phyloP scores from a whole-genome alignment of 1,140 invertebrate species.

The Heliothis virescens region DNA sequence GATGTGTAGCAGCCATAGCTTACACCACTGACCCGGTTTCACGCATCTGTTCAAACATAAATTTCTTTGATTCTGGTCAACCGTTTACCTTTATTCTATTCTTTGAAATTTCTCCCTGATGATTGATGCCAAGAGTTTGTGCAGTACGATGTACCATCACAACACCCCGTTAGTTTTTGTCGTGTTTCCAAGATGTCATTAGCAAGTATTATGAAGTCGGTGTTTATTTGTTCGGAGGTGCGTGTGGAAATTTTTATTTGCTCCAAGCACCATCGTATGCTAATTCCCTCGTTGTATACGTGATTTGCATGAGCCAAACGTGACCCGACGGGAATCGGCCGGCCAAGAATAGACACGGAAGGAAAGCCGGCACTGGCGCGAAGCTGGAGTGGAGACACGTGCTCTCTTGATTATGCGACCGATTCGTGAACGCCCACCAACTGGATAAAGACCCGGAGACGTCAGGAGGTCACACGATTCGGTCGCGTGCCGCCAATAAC shows the following conservation, averaged over 20 bases:
- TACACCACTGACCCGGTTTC: conserved; percentile 80
- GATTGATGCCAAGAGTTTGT: conserved; percentile 45
- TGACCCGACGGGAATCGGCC: conserved; percentile 70
- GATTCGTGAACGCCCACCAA: conserved; percentile 52
- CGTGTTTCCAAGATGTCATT: conserved; percentile 53
- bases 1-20: conserved; percentile 70
- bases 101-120: conserved; percentile 38
- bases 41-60: conserved; percentile 69
- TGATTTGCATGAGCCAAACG: conserved; percentile 80
- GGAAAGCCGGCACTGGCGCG: conserved; percentile 77
- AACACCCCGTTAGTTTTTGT: conserved; percentile 43
- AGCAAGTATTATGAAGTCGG: conserved; percentile 51
- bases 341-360: conserved; percentile 84
- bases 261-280: conserved; percentile 41
- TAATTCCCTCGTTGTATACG: conserved; percentile 71
- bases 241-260: conserved; percentile 70
- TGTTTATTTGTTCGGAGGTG: conserved; percentile 56
- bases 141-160: conserved; percentile 22
- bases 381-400: conserved; percentile 77
- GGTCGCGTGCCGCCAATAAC: conserved; percentile 60
- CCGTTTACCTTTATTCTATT: conserved; percentile 29
- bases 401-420: conserved; percentile 68
- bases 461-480: conserved; percentile 63
- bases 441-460: conserved; percentile 52
- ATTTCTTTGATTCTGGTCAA: conserved; percentile 59